Base-by-base conservation (phyloP, 2,797 vertebrate species). In the Sebastes vulpes region DNA sequence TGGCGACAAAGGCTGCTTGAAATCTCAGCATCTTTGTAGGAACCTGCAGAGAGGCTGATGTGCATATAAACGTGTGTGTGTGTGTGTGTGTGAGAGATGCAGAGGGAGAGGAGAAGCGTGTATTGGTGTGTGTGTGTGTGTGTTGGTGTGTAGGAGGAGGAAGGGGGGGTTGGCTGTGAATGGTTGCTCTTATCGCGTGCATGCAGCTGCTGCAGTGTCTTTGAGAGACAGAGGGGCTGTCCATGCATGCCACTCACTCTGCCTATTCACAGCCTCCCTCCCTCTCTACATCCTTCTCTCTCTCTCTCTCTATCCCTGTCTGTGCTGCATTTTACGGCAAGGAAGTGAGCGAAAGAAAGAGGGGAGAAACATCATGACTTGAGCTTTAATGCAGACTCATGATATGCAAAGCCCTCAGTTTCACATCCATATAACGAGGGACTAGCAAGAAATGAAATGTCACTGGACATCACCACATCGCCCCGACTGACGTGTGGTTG, bases 201-300 rank as follows among this genome's bases (percentile, higher is more conserved):
- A 92, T 91, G 91, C 95, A 96, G 96, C 95, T 96, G 93, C 94
- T 94, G 94, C 93, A 91, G 88, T 89, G 91, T 95, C 91, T 95
- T 92, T 93, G 90, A 92, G 89, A 94, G 90, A 92, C 89, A 92
- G 94, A 94, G 90, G 92, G 92, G 92, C 87, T 75, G 94, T 92
- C 94, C 93, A 81, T 92, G 92, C 89, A 92, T 86, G 93, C 93
- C 92, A 90, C 91, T 94, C 92, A 91, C 86, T 93, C 87, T 90
- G 82, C 84, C 89, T 92, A 84, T 92, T 92, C 91, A 91, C 87
- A 81, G 82, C 72, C 85, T 72, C 86, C 73, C 66, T 82, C 77
- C 46, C 72, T 81, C 69, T 14, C 12, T 14, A 14, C 35, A 75
- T 26, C 18, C 52, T 63, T 46, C 53, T 46, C n/a, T n/a, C 48